These are phyloP conservation scores for Pteria penguin DNA, from an alignment of 2,888 invertebrate genomes.

Conservation along the genomic window DNA sequence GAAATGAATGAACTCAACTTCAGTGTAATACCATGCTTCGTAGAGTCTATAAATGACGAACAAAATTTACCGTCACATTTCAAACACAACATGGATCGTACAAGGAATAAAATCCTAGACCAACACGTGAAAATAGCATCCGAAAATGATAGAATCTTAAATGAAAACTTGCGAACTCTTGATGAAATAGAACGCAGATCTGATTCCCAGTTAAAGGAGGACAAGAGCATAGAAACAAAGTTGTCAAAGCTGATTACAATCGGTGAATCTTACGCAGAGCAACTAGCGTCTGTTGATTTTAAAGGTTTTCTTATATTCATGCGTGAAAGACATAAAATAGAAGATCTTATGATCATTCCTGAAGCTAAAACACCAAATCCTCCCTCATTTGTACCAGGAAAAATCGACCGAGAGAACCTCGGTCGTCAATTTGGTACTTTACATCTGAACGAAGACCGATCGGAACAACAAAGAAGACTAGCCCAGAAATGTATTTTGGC, in stretches of 20 bases:
- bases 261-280: neutral
- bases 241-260: neutral
- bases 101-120: neutral
- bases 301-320: neutral
- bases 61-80: neutral
- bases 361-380: neutral
- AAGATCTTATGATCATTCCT: neutral
- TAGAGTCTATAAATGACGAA: neutral
- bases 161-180: neutral
- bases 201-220: neutral
- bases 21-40: neutral
- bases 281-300: neutral
- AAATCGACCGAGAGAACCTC: neutral
- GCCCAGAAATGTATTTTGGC: neutral
- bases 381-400: neutral
- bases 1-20: neutral
- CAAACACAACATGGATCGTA: neutral
- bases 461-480: neutral
- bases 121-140: neutral
- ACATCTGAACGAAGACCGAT: neutral
- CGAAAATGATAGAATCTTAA: neutral
- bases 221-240: neutral
- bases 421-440: neutral
- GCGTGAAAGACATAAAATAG: neutral
- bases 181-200: neutral